Base-by-base conservation (phyloP, 2,888 invertebrate genomes). In the Drosophila mayaguana region DNA sequence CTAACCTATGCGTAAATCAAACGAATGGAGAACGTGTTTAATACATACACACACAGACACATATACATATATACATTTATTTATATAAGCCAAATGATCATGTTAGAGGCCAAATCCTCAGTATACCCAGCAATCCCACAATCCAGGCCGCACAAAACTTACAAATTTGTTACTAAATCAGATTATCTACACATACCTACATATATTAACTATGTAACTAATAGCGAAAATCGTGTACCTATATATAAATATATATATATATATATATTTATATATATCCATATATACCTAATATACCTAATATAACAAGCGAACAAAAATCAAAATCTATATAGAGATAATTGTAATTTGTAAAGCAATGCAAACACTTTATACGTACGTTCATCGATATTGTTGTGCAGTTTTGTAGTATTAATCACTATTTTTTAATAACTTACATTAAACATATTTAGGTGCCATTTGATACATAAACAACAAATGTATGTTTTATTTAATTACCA, bases 401-500 rank as follows among this genome's bases (percentile, higher is more conserved):
- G 72, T 73, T 53, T 77, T 65, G 48, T 74, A 73, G 70, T 61
- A 70, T 66, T 75, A 71, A 71, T 63, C 71, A 75, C 25, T 70
- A 70, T 69, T 59, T 61, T 57, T 54, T 69, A 74, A 54, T 54
- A 64, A 75, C 60, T 53, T 78, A 74, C 62, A 69, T 59, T 65
- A 64, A 68, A 78, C 74, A 78, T 59, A 32, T 60, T 81, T 83
- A 85, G 88, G 88, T 83, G 83, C 83, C 83, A 83, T 83, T 83
- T 80, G 68, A 82, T 74, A 84, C 34, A 50, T 72, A 72, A 66
- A 64, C 38, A 56, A 56, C 43, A 54, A 48, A 38, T 28, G 56
- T 20, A 64, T 62, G 53, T 32, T 18, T 72, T 46, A 12, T 25
- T 60, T n/a, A 6, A 48, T 25, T 22, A 40, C 14, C 16, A 54